Base-by-base conservation (phyloP, 1,140 invertebrate species). In the Nephila pilipes region DNA sequence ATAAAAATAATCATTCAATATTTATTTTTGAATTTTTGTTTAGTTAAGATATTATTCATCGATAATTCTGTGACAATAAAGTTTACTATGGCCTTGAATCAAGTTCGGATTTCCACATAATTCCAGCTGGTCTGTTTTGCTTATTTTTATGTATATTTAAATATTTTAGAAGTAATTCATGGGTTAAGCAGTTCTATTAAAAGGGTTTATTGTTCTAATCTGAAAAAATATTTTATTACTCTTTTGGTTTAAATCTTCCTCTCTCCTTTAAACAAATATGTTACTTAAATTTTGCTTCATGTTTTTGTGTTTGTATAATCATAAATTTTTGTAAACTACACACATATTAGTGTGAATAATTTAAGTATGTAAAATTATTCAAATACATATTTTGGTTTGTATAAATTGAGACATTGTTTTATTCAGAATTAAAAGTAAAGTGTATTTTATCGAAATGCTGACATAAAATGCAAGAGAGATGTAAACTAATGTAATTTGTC, bases 21-120 rank as follows among this genome's bases (percentile, higher is more conserved):
- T 83, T 54, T 54, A 83, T 83, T 83, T 83, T 54, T 55, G 36
- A 55, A 22, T n/a, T 65, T 65, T 65, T n/a, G 16, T 65, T 65
- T 65, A 25, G n/a, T 46, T 46, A 46, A 46, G 46, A 46, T 46
- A 46, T 46, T 46, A 46, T 46, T 46, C 46, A 46, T 46, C 12
- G 46, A 46, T 46, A 4, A 46, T 46, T 46, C 2, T 81, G 32
- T 81, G 46, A 54, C n/a, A 25, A 83, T 46, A 55, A 81, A 25
- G 38, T 83, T 16, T 65, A 65, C n/a, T 8, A 12, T 55, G 16
- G 46, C 80, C 22, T 54, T 83, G 80, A 83, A 55, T 54, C 80
- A 46, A 55, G 46, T 81, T 25, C n/a, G 38, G 80, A 20, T 54
- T 38, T 54, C 46, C 36, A 75, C 29, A 75, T 75, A 20, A 75